Evolutionary conservation across 1,140 invertebrate genomes (phyloP).

Genomic region (Dreissena polymorpha): DNA sequence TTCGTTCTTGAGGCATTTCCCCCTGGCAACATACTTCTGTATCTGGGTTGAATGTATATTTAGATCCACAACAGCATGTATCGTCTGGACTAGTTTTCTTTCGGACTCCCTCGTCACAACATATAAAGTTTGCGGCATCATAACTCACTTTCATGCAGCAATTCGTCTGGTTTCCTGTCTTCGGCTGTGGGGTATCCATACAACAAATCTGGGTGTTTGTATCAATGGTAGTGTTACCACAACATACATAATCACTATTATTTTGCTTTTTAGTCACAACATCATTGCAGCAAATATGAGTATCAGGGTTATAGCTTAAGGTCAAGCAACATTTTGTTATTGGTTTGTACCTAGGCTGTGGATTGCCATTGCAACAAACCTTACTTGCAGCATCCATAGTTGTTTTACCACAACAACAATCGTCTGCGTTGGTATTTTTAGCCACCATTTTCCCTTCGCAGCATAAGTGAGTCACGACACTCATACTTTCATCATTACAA

Average conservation of each 20-base stretch:
- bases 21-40: slow-evolving; percentile 4
- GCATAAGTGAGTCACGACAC: slow-evolving; percentile 1
- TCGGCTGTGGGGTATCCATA: background rate
- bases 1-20: background rate
- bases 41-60: background rate
- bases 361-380: slow-evolving; percentile 12
- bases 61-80: slow-evolving; percentile 28
- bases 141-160: slow-evolving; percentile 13
- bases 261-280: background rate
- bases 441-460: background rate
- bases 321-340: slow-evolving; percentile 3
- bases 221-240: slow-evolving; percentile 16
- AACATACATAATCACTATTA: background rate
- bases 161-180: slow-evolving; percentile 5
- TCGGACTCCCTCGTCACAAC: slow-evolving; percentile 7
- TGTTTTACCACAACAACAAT: slow-evolving; percentile 47
- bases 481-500: slow-evolving; percentile 11
- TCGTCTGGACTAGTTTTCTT: slow-evolving; percentile 16
- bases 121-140: slow-evolving; percentile 19
- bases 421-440: background rate
- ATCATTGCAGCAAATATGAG: slow-evolving; percentile 7
- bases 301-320: background rate
- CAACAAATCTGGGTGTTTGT: slow-evolving; percentile 10
- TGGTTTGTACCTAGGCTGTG: background rate
- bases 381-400: slow-evolving; percentile 6